Evolutionary conservation across 1,140 invertebrate genomes (phyloP), one percentile per base, ranked within the genome.

Genomic region (Leptinotarsa defecta): DNA sequence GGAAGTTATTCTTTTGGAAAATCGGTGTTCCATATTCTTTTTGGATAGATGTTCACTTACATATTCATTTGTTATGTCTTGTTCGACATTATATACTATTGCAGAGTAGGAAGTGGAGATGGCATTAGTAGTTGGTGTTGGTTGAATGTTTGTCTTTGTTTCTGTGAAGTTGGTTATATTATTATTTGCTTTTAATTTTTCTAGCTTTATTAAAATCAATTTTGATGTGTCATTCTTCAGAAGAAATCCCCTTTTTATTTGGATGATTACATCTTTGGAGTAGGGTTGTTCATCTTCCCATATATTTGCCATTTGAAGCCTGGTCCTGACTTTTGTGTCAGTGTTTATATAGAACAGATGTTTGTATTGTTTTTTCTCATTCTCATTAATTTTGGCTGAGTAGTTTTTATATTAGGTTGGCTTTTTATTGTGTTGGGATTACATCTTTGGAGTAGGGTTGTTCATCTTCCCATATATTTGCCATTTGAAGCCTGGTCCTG

Each of bases 11-110:
- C 63, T 22, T 43, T 67, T 64, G 3, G 63, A 67, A 48, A 24
- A 73, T 73, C 72, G 11, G 19, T 65, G 72, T 73, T 64, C 43
- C 15, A 73, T 65, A 64, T 64, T 13, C 13, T 52, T 52, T 52
- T 52, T 24, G 24, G 3, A 24, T 52, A 52, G 13, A 17, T 13
- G 17, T 52, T 52, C 49, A 52, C 49, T 52, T 13, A 52, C 11
- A 52, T 52, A 13, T 52, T 52, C 17, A 17, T 52, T 17, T 13
- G 11, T 17, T 52, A 52, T 52, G 11, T 52, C 49, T 17, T 17
- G 24, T 17, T 5, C 49, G 49, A 52, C 49, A 52, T 52, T 52
- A 13, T 0, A 4, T 11, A 52, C 17, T 52, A 52, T 52, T 52
- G 49, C 49, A 52, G 49, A 52, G 3, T 52, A 24, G 22, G 22